phyloP scores from a whole-genome alignment of 2,113 vertebrate species.

The Planiliza haematocheilus region DNA sequence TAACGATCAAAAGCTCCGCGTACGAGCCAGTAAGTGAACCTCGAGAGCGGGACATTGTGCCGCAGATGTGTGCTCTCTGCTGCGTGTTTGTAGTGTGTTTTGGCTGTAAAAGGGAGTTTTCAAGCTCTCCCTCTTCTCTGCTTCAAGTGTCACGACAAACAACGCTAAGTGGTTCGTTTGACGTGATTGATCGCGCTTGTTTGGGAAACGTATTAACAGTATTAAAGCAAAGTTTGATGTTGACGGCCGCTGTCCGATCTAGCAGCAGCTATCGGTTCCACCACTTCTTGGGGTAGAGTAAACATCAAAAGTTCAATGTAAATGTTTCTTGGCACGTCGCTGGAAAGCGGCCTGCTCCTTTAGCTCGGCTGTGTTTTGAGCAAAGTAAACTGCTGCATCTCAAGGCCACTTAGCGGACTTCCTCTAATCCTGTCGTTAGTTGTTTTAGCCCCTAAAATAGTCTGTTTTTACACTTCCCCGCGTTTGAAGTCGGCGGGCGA shows the following conservation, averaged over 20 bases:
- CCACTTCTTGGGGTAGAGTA: slow-evolving; percentile 6
- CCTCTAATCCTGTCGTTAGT: slow-evolving; percentile 90
- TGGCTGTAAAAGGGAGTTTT: not conserved
- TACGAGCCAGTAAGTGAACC: not conserved
- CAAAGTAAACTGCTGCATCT: slow-evolving; percentile 72
- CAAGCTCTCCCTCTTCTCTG: not conserved
- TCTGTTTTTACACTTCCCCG: slow-evolving; percentile 92
- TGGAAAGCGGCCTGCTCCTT: slow-evolving; percentile 1
- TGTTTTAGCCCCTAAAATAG: slow-evolving; percentile 87
- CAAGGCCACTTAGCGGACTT: slow-evolving; percentile 90
- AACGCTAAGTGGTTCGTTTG: not conserved
- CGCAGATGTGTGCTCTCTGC: not conserved
- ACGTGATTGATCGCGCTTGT: not conserved
- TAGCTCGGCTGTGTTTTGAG: not conserved
- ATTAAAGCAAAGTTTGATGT: too few relatives aligned
- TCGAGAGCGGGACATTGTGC: not conserved
- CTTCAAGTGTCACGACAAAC: not conserved
- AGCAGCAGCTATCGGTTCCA: not conserved
- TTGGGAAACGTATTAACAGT: not conserved
- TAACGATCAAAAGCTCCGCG: not conserved
- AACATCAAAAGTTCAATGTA: slow-evolving; percentile 4
- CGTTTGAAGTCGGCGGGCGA: slow-evolving; percentile 88
- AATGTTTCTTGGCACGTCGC: not conserved
- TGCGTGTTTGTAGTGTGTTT: not conserved
- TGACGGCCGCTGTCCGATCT: not conserved